Conservation (phyloP, 2,113 vertebrate genomes). For the Oreochromis niloticus region DNA sequence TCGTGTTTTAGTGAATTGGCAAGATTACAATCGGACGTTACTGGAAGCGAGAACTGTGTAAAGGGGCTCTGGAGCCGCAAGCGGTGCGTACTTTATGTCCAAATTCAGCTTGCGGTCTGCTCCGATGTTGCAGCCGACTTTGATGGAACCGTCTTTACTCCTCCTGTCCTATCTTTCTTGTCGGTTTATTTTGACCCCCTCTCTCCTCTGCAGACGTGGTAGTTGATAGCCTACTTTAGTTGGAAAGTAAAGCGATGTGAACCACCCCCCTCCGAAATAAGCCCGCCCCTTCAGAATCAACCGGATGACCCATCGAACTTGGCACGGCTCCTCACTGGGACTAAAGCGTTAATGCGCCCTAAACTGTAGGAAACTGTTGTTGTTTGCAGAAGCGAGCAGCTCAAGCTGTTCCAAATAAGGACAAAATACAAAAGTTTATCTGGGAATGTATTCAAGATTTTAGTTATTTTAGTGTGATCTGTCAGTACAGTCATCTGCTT, state of each 20-base stretch:
- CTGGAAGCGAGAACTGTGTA: not conserved
- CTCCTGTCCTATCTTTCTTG: not conserved
- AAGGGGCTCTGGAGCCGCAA: not conserved
- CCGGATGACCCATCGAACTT: constrained; percentile 44
- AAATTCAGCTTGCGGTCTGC: not conserved
- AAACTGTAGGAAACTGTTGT: not conserved
- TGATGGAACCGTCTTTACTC: not conserved
- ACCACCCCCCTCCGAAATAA: constrained; percentile 19
- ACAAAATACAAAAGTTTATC: not conserved
- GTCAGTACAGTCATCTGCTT: not conserved
- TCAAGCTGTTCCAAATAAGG: not conserved
- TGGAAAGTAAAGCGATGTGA: constrained; percentile 32
- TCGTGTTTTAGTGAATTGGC: not conserved
- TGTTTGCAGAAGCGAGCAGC: not conserved
- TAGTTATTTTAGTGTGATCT: not conserved
- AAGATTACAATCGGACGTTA: not conserved
- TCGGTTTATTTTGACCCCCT: constrained; percentile 29
- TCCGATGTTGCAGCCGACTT: constrained; percentile 33
- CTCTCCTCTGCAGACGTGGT: constrained; percentile 69
- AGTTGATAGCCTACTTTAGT: constrained; percentile 38
- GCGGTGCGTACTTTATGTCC: constrained; percentile 4
- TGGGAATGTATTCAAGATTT: not conserved
- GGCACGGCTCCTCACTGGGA: not conserved
- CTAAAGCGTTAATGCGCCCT: not conserved
- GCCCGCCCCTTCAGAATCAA: constrained; percentile 51